phyloP scores from a whole-genome alignment of 1,140 invertebrate genomes.

The Drosophila insularis region DNA sequence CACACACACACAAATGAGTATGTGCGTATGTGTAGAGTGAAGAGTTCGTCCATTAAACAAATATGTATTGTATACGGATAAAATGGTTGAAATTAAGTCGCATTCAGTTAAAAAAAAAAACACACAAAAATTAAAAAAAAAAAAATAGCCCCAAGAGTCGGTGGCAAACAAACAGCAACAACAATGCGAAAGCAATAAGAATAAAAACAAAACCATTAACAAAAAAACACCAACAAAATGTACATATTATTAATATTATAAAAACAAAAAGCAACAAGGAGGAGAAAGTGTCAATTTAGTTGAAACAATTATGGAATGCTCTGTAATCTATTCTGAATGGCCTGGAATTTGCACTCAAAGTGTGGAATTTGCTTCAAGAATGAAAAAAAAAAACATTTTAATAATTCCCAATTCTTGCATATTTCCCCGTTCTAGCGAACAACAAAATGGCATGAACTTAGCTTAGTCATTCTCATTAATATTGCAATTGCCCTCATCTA shows the following conservation, averaged over 20 bases:
- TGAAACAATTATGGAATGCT: constrained; percentile 12
- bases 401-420: not conserved
- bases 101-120: constrained; percentile 47
- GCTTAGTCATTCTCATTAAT: constrained; percentile 6
- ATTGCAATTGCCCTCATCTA: not conserved
- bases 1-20: not conserved
- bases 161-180: constrained; percentile 34
- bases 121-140: constrained; percentile 37
- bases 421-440: not conserved
- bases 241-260: constrained; percentile 5
- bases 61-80: constrained; percentile 15
- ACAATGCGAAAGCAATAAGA: constrained; percentile 36
- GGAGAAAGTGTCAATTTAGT: not conserved
- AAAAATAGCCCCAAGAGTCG: constrained; percentile 30
- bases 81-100: constrained; percentile 68
- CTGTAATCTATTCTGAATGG: constrained; percentile 12
- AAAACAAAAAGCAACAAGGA: constrained; percentile 32
- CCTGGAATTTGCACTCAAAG: not conserved
- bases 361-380: not conserved
- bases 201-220: constrained; percentile 23
- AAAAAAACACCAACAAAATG: constrained; percentile 11
- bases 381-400: not conserved
- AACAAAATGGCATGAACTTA: not conserved
- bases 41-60: constrained; percentile 19
- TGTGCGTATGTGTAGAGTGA: not conserved